These are phyloP conservation scores for Trichogramma evanescens DNA, from an alignment of 2,888 invertebrate species.

Conservation along the genomic window DNA sequence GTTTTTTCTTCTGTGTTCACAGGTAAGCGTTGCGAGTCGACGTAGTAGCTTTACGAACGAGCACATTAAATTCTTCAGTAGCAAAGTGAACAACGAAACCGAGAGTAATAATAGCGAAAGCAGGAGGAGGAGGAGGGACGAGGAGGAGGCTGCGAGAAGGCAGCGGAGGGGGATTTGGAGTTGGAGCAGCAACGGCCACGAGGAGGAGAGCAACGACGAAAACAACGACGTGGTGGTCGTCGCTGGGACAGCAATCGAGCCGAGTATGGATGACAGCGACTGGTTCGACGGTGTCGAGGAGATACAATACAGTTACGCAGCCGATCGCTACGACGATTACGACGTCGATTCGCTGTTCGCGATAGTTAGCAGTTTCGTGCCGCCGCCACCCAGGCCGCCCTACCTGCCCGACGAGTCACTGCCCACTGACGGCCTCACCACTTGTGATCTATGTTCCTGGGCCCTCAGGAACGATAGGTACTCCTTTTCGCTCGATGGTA, in stretches of 20 bases:
- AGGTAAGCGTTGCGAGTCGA: constrained; percentile 35
- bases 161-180: neutral
- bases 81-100: too few species aligned
- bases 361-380: constrained; percentile 58
- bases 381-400: constrained; percentile 62
- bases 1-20: constrained; percentile 15
- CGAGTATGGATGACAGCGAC: constrained; percentile 36
- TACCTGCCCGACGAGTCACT: constrained; percentile 58
- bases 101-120: constrained; percentile 4
- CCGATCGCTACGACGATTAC: constrained; percentile 33
- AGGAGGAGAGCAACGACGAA: neutral
- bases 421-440: constrained; percentile 62
- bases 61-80: too few species aligned
- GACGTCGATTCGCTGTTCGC: constrained; percentile 45
- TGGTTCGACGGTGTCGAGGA: constrained; percentile 46
- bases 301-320: constrained; percentile 44
- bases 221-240: neutral
- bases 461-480: constrained; percentile 57
- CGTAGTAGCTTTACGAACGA: constrained; percentile 28
- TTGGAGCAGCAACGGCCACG: neutral
- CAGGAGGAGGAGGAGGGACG: constrained; percentile 22
- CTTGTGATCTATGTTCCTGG: constrained; percentile 69
- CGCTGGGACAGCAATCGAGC: neutral
- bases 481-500: constrained; percentile 54
- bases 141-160: constrained; percentile 6